Base-by-base conservation (phyloP, 2,888 invertebrate species). In the Melieria picta region DNA sequence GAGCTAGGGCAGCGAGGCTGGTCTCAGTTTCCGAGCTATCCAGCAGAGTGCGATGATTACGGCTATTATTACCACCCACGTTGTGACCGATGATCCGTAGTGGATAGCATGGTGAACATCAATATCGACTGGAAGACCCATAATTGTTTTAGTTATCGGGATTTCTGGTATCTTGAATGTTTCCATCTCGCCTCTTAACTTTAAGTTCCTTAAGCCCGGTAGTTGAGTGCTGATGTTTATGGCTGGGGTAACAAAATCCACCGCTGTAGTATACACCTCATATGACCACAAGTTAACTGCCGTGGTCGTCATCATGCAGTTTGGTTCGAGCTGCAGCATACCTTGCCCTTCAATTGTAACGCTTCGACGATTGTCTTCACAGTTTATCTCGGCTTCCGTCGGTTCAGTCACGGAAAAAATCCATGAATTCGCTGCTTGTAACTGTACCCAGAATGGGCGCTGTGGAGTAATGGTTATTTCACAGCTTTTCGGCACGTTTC, bases 391-490 rank as follows among this genome's bases (percentile, higher is more conserved):
- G 13, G 7, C 13, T 45, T 45, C 61, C 45, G 13, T 7, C 47
- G 1, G 30, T 30, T 30, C 30, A 30, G 3, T 3, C 30, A 30
- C 30, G 30, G 30, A 30, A 30, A 30, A 30, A 30, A 30, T 30
- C 2, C 30, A 30, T 30, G 1, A 30, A 30, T 30, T 30, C 3
- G 2, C 30, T 30, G 61, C 9, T 42, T 61, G 61, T 10, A 13
- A 5, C 57, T 66, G 66, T 57, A 46, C 11, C 66, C 66, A 66
- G 47, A 46, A 66, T 10, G 13, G n/a, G 13, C 57, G 66, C 45
- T 46, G 4, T 57, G n/a, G 45, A n/a, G n/a, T 66, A 47, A 66
- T 66, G 7, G 7, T 57, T 9, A 46, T 16, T 16, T 66, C 65
- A 65, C 57, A 65, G 5, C 43, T 45, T n/a, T 13, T 47, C 16